Base-by-base conservation (phyloP, 2,888 invertebrate species). In the Xestia sexstrigata region DNA sequence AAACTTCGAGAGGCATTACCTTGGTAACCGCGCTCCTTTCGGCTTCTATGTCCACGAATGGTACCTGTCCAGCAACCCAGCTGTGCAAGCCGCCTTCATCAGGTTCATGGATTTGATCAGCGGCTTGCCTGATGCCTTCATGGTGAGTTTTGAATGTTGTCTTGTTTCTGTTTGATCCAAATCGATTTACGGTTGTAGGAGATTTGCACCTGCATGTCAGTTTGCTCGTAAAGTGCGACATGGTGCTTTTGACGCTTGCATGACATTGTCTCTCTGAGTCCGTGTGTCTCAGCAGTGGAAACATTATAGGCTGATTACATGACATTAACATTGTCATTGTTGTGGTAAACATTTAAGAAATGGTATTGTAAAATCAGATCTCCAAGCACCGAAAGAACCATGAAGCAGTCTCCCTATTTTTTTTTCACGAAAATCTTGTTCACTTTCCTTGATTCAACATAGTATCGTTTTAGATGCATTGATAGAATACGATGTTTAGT, bases 11-110 rank as follows among this genome's bases (percentile, higher is more conserved):
- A 95, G 97, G 1, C 97, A 98, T 86, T 98, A 98, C 91, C 88
- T 96, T 0, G 95, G 96, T 11, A 98, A 97, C 90, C 96, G 97
- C 8, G 97, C 98, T 20, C 98, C 98, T 0, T 98, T 98, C 89
- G 97, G 98, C 3, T 96, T 98, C 87, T 98, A 97, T 90, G 90
- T 98, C 63, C 98, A 98, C 90, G 97, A 98, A 6, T 98, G 98
- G 97, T 97, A 97, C 87, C 75, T 96, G 0, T 4, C 76, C 0
- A 58, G 81, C 7, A 93, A 96, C 74, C 95, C 96, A 5, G 94
- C 95, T 58, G 92, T 97, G 63, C 93, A 96, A 68, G 91, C 93
- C 2, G 98, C 97, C 7, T 96, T 97, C 63, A 89, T 92, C 7
- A 95, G 96, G 90, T 98, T 98, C 89, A 83, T 98, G 71, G 95